phyloP scores from a whole-genome alignment of 1,140 invertebrate species.

The Drosophila azteca region DNA sequence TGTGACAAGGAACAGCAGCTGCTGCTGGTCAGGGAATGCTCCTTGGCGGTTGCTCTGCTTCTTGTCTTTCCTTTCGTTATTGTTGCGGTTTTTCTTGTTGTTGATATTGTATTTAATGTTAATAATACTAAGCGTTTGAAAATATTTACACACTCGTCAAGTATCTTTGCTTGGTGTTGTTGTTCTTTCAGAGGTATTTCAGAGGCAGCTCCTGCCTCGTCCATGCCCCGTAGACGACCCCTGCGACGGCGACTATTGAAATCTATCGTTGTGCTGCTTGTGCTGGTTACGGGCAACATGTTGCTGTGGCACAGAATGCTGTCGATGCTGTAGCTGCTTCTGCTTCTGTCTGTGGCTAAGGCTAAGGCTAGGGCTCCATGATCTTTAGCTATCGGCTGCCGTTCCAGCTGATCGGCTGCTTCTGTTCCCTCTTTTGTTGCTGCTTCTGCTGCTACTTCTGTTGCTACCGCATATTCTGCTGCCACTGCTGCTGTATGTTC shows the following conservation, averaged over 20 bases:
- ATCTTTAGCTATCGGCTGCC: constrained; percentile 46
- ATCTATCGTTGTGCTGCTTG: constrained; percentile 77
- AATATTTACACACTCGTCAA: constrained; percentile 80
- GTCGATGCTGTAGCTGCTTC: constrained; percentile 35
- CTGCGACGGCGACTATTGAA: constrained; percentile 80
- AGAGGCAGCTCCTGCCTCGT: constrained; percentile 25
- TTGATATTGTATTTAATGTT: constrained; percentile 68
- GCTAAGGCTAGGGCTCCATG: constrained; percentile 40
- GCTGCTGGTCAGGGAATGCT: background rate
- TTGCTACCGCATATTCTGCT: constrained; percentile 7
- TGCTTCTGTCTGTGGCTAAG: constrained; percentile 8
- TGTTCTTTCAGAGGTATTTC: constrained; percentile 28
- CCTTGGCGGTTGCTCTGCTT: constrained; percentile 24
- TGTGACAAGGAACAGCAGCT: background rate
- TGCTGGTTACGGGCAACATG: constrained; percentile 55
- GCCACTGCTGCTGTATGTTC: constrained; percentile 41
- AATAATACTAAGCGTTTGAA: constrained; percentile 81
- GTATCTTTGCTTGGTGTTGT: constrained; percentile 69
- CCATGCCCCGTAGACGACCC: constrained; percentile 69
- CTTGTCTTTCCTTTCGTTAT: constrained; percentile 49
- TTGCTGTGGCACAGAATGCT: constrained; percentile 28
- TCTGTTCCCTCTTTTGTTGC: constrained; percentile 13
- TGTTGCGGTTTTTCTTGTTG: constrained; percentile 47
- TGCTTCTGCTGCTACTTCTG: constrained; percentile 25
- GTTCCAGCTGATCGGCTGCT: constrained; percentile 20